Evolutionary conservation across 2,113 vertebrate genomes (phyloP), one percentile per base, ranked within the genome.

Genomic region (Chascanopsetta lugubris): DNA sequence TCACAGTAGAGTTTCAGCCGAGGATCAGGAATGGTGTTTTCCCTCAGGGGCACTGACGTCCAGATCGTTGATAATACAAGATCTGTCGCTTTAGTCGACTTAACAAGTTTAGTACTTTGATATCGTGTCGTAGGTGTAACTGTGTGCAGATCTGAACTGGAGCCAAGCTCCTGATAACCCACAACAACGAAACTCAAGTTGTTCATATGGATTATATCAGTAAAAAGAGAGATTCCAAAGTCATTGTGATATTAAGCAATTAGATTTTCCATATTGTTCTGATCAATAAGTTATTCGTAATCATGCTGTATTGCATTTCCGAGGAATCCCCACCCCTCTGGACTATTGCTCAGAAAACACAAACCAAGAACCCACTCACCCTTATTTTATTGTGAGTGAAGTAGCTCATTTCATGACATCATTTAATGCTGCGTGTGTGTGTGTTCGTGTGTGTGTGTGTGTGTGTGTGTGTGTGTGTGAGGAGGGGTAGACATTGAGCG

Each of bases 401-500:
- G 47, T 43, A 24, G 15, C 55, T 75, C 21, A 6, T 77, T 71
- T 73, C 49, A 61, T 87, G 72, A 82, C 65, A 70, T 76, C 58
- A 70, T 47, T 60, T 26, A 48, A 25, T 46, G 59, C 21, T 53
- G n/a, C n/a, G n/a, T n/a, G n/a, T n/a, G n/a, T n/a, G n/a, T n/a
- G n/a, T n/a, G n/a, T n/a, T n/a, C n/a, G n/a, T n/a, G n/a, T n/a
- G n/a, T n/a, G n/a, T n/a, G 32, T 13, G 32, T 36, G 32, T 36
- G 10, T 36, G 3, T 36, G 32, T 12, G 3, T 36, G 32, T 36
- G 32, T 9, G 13, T 34, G 6, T 4, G 29, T 30, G 29, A 6
- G 6, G 29, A 9, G 29, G 29, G 29, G 6, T 6, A 6, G 29
- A 9, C 3, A 6, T 34, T 74, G 54, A 69, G 29, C 79, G 73